Evolutionary conservation across 2,797 vertebrate species (phyloP), one percentile per base, ranked within the genome.

Genomic region (Sebastiscus tertius): DNA sequence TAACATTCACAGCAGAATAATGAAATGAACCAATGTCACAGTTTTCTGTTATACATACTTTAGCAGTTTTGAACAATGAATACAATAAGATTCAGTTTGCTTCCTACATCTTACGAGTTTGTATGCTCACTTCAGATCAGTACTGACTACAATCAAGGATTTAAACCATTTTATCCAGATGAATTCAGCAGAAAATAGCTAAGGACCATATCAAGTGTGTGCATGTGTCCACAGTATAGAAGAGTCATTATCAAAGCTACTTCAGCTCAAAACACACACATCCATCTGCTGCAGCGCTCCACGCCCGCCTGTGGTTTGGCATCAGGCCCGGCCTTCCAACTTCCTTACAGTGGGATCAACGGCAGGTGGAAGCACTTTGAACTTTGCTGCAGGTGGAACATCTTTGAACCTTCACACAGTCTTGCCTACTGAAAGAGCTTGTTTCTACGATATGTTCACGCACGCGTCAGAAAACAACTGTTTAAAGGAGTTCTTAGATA

Each of bases 261-360:
- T 39, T 78, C 66, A 81, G 42, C 55, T 52, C 26, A 66, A 81
- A 78, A 88, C 77, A 83, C 58, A 75, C 65, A 59, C 26, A 85
- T 65, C 79, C 82, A 86, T 86, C 86, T 87, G 87, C 77, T 83
- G 66, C 79, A 34, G 70, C 2, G 16, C 68, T 72, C 84, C 83
- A 88, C 90, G 3, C 92, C 92, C 83, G 12, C 42, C 70, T 94
- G 93, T 87, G 93, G 93, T 93, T 89, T 92, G 87, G 88, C 90
- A 84, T 80, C 76, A 58, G 65, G 81, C 85, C 84, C 49, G n/a
- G 61, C 84, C 88, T 80, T 86, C 81, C 87, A 87, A 69, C 89
- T 83, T 83, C 73, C 88, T 89, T 88, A 65, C 80, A 86, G 75
- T 70, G 42, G 84, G 85, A 92, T 88, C 90, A 89, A 62, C 71